These are phyloP conservation scores for Platycheirus rosarum DNA, from an alignment of 2,888 invertebrate species.

Conservation along the genomic window DNA sequence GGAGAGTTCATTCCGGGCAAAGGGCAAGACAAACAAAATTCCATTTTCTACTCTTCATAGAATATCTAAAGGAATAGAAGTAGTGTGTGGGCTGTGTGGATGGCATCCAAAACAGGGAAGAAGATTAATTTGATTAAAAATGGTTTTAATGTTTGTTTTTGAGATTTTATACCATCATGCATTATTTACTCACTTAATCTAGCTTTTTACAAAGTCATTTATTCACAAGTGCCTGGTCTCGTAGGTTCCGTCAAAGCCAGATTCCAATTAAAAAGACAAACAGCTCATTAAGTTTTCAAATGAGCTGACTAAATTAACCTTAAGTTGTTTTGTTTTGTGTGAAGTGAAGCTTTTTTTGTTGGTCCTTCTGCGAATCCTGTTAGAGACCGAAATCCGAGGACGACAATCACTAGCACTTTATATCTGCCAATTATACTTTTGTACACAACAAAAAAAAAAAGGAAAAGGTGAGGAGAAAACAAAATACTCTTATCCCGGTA, in stretches of 20 bases:
- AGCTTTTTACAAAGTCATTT: neutral
- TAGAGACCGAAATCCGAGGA: conserved; percentile 11
- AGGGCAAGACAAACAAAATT: conserved; percentile 5
- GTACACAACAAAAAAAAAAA: neutral
- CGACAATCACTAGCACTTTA: conserved; percentile 20
- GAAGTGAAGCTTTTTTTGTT: conserved; percentile 17
- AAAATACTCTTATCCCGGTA: conserved; percentile 17
- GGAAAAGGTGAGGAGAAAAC: neutral
- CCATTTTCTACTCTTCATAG: neutral
- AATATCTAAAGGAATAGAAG: no score
- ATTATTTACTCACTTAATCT: conserved; percentile 18
- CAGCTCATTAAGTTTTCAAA: conserved; percentile 54
- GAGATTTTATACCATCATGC: conserved; percentile 2
- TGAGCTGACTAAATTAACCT: conserved; percentile 40
- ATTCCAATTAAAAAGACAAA: conserved; percentile 38
- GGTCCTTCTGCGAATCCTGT: conserved; percentile 6
- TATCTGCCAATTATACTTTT: conserved; percentile 44
- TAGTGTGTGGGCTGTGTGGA: neutral
- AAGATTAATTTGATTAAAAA: conserved; percentile 28
- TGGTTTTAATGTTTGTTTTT: neutral
- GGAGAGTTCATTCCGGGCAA: neutral
- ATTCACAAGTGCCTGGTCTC: neutral
- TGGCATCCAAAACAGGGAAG: neutral
- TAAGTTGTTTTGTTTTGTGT: conserved; percentile 20
- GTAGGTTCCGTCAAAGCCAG: conserved; percentile 3